Evolutionary conservation across 2,113 vertebrate genomes (phyloP), one percentile per base, ranked within the genome.

Genomic region (Calyptommatus sinebrachiatus): DNA sequence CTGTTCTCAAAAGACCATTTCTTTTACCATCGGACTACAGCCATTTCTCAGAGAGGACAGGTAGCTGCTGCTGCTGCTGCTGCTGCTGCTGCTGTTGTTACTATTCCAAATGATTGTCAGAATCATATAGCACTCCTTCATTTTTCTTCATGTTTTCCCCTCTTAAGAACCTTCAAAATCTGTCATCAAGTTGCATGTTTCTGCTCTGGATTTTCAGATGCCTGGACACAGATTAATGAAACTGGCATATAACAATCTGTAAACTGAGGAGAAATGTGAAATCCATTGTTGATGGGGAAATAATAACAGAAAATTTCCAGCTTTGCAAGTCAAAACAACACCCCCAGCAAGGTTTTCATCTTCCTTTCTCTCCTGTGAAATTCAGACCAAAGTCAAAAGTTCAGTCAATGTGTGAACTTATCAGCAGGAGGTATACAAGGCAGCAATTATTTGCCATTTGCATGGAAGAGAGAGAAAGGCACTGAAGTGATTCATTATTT

Each of bases 401-500:
- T 11, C 16, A 77, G 12, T 77, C 35, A 41, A 65, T 28, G 3
- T 12, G 8, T 26, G 41, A n/a, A 12, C 67, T 76, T 26, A 63
- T 16, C 28, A 65, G 21, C 45, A 71, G 28, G 41, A 77, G 11
- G 66, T 24, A 46, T 35, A n/a, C 50, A 76, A 41, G 26, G 29
- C 35, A 41, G 29, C 22, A 65, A 71, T 82, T 77, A 82, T 45
- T 46, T 65, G 21, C 53, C 48, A 53, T 53, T 46, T 71, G 11
- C n/a, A 35, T 81, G 20, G 41, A 31, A 26, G 9, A 78, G 29
- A 79, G 28, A 79, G 14, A 28, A 72, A 73, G 46, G 29, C 24
- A 24, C 35, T 71, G 29, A 21, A 48, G 16, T 77, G 68, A 65
- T 65, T 28, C 63, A 71, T 82, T 71, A n/a, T 28, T 71, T 76